These are phyloP conservation scores for Oreohelix idahoensis DNA, from an alignment of 1,140 invertebrate genomes.

Conservation along the genomic window DNA sequence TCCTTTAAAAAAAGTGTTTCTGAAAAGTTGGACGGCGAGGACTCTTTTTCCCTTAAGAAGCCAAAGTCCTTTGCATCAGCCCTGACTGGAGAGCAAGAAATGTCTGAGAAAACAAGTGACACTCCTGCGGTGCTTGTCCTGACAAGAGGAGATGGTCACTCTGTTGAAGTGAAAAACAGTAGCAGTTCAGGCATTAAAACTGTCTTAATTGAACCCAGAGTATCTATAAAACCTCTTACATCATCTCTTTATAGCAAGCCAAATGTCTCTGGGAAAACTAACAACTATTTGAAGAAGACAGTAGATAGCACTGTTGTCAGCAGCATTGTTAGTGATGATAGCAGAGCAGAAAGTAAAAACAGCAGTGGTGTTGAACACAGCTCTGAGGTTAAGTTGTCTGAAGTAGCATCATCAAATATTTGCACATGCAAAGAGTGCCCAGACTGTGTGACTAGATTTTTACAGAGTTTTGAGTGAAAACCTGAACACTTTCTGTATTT, in stretches of 20 bases:
- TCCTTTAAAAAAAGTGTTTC: neutral
- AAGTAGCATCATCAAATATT: neutral
- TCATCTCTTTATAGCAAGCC: neutral
- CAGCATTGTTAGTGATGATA: neutral
- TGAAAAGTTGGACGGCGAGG: neutral
- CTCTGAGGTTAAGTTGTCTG: neutral
- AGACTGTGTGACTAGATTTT: conserved; percentile 39
- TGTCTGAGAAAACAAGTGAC: neutral
- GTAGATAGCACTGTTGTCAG: neutral
- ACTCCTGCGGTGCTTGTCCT: neutral
- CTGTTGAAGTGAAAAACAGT: neutral
- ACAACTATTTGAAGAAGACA: neutral
- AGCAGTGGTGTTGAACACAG: neutral
- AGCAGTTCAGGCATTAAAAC: neutral
- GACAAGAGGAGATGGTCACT: neutral
- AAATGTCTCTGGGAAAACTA: neutral
- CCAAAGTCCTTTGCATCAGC: conserved; percentile 31
- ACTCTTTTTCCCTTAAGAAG: neutral
- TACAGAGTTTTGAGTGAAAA: conserved; percentile 32
- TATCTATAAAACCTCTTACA: neutral
- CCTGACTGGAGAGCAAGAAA: conserved; percentile 15
- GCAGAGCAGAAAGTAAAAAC: neutral
- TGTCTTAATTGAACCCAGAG: neutral
- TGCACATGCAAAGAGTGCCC: conserved; percentile 40
- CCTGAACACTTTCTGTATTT: neutral